Evolutionary conservation across 1,140 invertebrate species (phyloP).

Genomic region (Eueides isabella): DNA sequence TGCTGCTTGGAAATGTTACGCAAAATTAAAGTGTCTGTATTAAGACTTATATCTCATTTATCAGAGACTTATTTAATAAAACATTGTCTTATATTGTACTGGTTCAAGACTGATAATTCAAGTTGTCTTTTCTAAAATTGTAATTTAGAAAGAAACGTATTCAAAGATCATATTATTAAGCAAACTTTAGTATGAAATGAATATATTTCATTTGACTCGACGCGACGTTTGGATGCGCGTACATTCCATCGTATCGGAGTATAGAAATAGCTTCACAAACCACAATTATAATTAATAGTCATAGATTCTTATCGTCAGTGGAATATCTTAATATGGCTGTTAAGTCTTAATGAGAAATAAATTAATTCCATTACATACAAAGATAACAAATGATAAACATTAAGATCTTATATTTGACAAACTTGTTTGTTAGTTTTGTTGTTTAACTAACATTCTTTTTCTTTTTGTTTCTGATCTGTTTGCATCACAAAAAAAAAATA

Average conservation of each 20-base stretch:
- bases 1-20: background rate
- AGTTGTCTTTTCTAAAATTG: too few relatives aligned
- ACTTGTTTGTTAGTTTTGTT: background rate
- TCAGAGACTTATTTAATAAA: background rate
- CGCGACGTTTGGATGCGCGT: background rate
- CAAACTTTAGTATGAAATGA: background rate
- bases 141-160: too few relatives aligned
- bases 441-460: too few relatives aligned
- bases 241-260: slow-evolving; percentile 31
- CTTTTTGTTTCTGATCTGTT: too few relatives aligned
- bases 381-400: slow-evolving; percentile 1
- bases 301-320: slow-evolving; percentile 44
- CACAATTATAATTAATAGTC: slow-evolving; percentile 45
- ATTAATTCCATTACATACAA: background rate
- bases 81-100: background rate
- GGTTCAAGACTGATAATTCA: background rate
- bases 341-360: slow-evolving; percentile 28
- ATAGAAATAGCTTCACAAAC: slow-evolving; percentile 41
- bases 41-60: too few relatives aligned
- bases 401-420: background rate
- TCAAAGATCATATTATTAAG: background rate
- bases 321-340: slow-evolving; percentile 30
- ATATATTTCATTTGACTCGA: slow-evolving; percentile 1
- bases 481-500: too few relatives aligned
- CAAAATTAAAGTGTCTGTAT: background rate